Base-by-base conservation (phyloP, 2,797 vertebrate species). In the Myotis myotis region DNA sequence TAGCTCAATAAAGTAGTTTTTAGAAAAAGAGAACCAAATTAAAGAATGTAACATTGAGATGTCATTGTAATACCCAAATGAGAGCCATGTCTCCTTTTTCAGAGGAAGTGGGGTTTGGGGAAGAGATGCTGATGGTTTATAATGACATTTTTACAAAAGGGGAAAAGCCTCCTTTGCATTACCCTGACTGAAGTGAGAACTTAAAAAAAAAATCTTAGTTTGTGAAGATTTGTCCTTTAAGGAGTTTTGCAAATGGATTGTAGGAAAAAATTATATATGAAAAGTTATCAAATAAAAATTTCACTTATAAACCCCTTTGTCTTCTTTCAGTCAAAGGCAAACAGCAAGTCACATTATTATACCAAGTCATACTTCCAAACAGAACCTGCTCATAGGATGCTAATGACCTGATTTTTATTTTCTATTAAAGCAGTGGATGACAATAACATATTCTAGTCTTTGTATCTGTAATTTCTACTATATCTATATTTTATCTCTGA, bases 321-420 rank as follows among this genome's bases (percentile, higher is more conserved):
- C 53, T 96, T 87, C 62, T 88, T 95, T 71, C 87, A 93, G 55
- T 78, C 86, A 92, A 91, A 90, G 94, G 80, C 38, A 95, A 53
- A 74, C 80, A 94, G 47, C 90, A 98, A 96, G 88, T 97, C 95
- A 96, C 84, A 78, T 76, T 92, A 95, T 66, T 93, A 30, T 55
- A 55, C 81, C 78, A 41, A 28, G 30, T 94, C 89, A 96, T 89
- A 82, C 92, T 94, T 81, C 70, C 92, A 75, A 95, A 51, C 60
- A 68, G 44, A 96, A 91, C 86, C 66, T 79, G 89, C 87, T 66
- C 85, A 66, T 57, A 87, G 86, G 93, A 92, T 95, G 89, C 89
- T 97, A 96, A 97, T 97, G 92, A 87, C 41, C 83, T 68, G 41
- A 78, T 95, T 74, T 74, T 49, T 66, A 16, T 30, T 74, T 28